Evolutionary conservation across 2,888 invertebrate genomes (phyloP).

Genomic region (Torymus tubicola): DNA sequence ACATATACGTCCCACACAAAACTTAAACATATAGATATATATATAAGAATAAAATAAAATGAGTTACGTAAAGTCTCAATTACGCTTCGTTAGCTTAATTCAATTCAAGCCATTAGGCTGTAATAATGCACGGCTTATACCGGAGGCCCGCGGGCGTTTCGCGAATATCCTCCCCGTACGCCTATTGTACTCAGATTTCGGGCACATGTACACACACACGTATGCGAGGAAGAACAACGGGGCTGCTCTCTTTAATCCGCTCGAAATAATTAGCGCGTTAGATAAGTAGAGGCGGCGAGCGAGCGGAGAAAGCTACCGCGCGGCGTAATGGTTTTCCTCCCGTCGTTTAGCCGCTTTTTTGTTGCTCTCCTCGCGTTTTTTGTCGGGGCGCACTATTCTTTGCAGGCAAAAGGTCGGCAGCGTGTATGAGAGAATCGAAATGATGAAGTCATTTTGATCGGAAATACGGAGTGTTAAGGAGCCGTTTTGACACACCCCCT

Average conservation of each 20-base stretch:
- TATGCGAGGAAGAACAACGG: conserved; percentile 6
- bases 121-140: conserved; percentile 2
- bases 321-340: conserved; percentile 19
- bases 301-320: conserved; percentile 45
- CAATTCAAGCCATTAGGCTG: conserved; percentile 34
- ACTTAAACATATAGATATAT: background rate
- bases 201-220: background rate
- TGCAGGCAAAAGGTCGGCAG: too few species aligned
- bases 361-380: too few species aligned
- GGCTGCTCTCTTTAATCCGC: conserved; percentile 25
- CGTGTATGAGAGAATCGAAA: too few species aligned
- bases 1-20: background rate
- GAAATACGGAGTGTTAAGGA: too few species aligned
- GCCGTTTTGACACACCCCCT: too few species aligned
- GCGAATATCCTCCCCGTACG: background rate
- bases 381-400: too few species aligned
- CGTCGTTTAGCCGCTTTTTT: conserved; percentile 20
- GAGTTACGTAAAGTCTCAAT: conserved; percentile 47
- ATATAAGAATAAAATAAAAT: conserved; percentile 28
- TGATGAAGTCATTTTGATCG: too few species aligned
- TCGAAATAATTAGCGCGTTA: conserved; percentile 53
- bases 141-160: background rate
- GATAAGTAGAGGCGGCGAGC: conserved; percentile 39
- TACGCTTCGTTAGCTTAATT: conserved; percentile 17
- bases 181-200: background rate